Conservation (phyloP, 2,888 invertebrate species). For the Ichneumoninae sp. region DNA sequence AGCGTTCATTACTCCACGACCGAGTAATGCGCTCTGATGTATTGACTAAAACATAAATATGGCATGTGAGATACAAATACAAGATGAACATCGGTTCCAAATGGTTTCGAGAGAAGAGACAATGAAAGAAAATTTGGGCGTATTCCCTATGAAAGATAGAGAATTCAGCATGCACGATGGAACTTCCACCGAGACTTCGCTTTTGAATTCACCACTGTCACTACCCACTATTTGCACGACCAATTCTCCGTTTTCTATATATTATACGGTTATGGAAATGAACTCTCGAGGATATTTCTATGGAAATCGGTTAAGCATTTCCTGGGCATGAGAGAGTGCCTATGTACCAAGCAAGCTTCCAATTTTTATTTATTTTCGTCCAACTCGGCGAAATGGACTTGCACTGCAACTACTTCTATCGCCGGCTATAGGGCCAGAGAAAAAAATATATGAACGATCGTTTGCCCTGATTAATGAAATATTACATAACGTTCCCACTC, state of each 20-base stretch:
- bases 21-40: not conserved
- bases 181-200: not conserved
- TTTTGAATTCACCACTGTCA: slow-evolving; percentile 8
- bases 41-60: not conserved
- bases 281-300: slow-evolving; percentile 12
- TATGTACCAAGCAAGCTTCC: not conserved
- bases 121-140: not conserved
- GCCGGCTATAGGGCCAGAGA: not conserved
- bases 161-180: not conserved
- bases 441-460: slow-evolving; percentile 16
- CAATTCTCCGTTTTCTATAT: not conserved
- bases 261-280: not conserved
- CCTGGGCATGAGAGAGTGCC: not conserved
- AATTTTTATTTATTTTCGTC: not conserved
- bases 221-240: not conserved
- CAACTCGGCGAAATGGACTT: not conserved
- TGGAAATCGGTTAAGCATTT: slow-evolving; percentile 8
- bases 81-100: not conserved
- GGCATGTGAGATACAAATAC: not conserved
- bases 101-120: not conserved
- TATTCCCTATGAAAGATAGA: not conserved
- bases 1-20: not conserved
- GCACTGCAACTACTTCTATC: not conserved
- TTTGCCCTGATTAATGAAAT: slow-evolving; percentile 4
- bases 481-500: not conserved